Conservation (phyloP, 1,140 invertebrate genomes). For the Atta texana region DNA sequence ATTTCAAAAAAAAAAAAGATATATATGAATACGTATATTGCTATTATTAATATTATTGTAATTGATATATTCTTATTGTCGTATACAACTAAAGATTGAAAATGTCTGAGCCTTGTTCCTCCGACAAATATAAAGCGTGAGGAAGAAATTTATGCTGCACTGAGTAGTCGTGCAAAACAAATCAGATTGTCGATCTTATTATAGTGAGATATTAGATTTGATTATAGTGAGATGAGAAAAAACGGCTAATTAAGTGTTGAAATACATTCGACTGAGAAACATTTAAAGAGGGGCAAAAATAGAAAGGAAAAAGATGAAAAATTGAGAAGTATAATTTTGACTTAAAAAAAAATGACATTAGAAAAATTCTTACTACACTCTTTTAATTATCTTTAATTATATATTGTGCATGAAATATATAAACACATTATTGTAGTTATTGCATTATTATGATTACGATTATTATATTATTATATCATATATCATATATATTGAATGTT, state of each 20-base stretch:
- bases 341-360: constrained; percentile 48
- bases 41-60: constrained; percentile 70
- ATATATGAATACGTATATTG: constrained; percentile 68
- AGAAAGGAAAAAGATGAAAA: not conserved
- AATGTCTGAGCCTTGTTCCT: constrained; percentile 31
- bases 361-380: constrained; percentile 40
- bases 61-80: constrained; percentile 65
- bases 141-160: not conserved
- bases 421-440: constrained; percentile 73
- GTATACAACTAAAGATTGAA: constrained; percentile 61
- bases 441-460: constrained; percentile 81
- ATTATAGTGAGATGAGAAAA: constrained; percentile 30
- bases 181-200: constrained; percentile 49
- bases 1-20: constrained; percentile 78
- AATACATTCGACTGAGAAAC: constrained; percentile 53
- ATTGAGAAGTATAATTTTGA: constrained; percentile 16
- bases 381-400: constrained; percentile 54
- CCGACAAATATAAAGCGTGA: not conserved
- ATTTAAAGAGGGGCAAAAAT: constrained; percentile 13
- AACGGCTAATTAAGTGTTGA: constrained; percentile 21
- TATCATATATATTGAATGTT: constrained; percentile 83
- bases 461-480: constrained; percentile 77
- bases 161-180: constrained; percentile 32
- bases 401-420: constrained; percentile 64
- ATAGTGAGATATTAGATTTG: constrained; percentile 56